Evolutionary conservation across 2,888 invertebrate species (phyloP).

Genomic region (Macrophya annulata): DNA sequence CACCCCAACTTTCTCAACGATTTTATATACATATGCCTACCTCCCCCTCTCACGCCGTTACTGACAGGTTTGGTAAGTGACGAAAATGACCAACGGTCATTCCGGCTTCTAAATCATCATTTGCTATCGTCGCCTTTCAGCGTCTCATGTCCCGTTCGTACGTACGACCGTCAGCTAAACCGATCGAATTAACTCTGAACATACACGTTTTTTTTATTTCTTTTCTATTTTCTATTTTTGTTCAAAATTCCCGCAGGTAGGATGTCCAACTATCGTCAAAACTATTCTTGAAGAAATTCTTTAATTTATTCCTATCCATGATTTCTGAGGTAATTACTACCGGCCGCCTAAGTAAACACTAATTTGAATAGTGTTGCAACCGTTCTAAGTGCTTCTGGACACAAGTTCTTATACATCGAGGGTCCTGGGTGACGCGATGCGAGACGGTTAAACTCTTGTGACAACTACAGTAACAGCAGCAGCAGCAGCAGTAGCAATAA

Average conservation of each 20-base stretch:
- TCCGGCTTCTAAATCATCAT: background rate
- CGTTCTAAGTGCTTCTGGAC: conserved; percentile 63
- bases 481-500: background rate
- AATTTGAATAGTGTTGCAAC: conserved; percentile 55
- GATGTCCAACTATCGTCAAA: background rate
- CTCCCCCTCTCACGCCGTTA: background rate
- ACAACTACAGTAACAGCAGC: background rate
- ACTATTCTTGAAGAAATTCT: background rate
- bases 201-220: background rate
- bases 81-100: conserved; percentile 63
- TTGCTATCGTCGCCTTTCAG: background rate
- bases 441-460: conserved; percentile 24
- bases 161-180: background rate
- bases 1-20: conserved; percentile 59
- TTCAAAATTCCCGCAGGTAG: background rate
- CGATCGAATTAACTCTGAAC: background rate
- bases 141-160: background rate
- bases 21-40: background rate
- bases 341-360: conserved; percentile 37
- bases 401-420: conserved; percentile 47
- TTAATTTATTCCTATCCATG: conserved; percentile 34
- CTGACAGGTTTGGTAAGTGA: conserved; percentile 69
- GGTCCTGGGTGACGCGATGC: background rate
- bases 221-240: background rate
- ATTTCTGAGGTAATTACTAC: conserved; percentile 31